phyloP scores from a whole-genome alignment of 2,797 vertebrate genomes.

The Natrix natrix region DNA sequence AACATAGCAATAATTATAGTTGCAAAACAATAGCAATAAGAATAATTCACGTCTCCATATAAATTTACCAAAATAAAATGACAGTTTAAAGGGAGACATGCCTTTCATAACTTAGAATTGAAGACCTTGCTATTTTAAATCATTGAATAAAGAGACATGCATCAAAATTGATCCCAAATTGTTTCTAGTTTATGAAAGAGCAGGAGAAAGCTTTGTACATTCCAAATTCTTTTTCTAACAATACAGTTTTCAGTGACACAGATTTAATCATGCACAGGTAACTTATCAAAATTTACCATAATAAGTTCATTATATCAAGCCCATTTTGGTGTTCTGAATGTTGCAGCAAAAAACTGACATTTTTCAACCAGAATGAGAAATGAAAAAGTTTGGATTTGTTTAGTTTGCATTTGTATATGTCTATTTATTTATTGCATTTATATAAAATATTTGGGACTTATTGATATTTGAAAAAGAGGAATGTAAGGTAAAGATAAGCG shows the following conservation, averaged over 20 bases:
- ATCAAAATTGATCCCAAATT: background rate
- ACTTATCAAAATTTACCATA: background rate
- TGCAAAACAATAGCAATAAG: background rate
- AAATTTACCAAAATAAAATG: background rate
- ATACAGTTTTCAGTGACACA: background rate
- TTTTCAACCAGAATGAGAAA: background rate
- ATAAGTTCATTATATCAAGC: background rate
- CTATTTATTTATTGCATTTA: background rate
- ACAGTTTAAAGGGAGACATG: background rate
- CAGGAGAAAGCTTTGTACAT: background rate
- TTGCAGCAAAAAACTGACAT: background rate
- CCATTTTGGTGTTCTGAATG: background rate
- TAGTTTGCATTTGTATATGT: background rate
- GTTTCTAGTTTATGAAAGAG: background rate
- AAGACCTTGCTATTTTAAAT: background rate
- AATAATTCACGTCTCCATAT: background rate
- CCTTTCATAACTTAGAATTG: conserved; percentile 7
- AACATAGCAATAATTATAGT: background rate
- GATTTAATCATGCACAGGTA: background rate
- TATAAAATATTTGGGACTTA: background rate
- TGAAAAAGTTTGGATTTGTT: background rate
- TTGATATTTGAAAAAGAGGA: background rate
- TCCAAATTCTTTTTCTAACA: background rate
- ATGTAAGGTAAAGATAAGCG: background rate
- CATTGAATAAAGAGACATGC: background rate